Percentiles rank a stretch among this genome's conserved stretches.
Conservation (phyloP, 2,888 invertebrate genomes). For the Acleris laterana region DNA sequence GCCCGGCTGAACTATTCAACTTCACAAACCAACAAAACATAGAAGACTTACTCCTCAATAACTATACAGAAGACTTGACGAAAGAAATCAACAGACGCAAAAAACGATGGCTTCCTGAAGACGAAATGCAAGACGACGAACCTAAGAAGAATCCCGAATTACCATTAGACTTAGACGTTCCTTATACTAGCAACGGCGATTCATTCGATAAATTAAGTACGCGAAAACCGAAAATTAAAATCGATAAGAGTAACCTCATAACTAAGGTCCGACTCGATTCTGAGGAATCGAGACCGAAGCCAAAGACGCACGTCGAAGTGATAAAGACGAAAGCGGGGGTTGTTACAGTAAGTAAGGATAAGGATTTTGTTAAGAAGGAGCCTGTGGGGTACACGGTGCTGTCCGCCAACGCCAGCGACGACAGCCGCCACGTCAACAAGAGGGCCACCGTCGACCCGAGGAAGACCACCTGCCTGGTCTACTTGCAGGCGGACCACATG, state of each 20-base stretch:
- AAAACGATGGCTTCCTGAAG: conserved; percentile 89
- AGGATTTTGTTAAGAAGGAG: conserved; percentile 86
- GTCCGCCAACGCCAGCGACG: conserved; percentile 78
- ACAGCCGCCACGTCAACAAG: conserved; percentile 86
- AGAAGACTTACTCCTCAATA: conserved; percentile 58
- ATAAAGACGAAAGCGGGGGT: conserved; percentile 87
- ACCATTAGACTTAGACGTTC: conserved; percentile 87
- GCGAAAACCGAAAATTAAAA: conserved; percentile 80
- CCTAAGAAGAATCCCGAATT: conserved; percentile 86
- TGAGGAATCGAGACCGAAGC: conserved; percentile 85
- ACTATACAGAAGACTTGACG: conserved; percentile 67
- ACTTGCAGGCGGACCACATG: conserved; percentile 97
- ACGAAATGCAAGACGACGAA: conserved; percentile 84
- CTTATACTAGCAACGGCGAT: conserved; percentile 86
- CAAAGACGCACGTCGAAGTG: conserved; percentile 87
- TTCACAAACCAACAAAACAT: conserved; percentile 62
- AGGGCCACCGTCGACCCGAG: conserved; percentile 91
- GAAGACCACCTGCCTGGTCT: conserved; percentile 97
- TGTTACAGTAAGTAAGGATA: conserved; percentile 86
- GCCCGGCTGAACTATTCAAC: conserved; percentile 70
- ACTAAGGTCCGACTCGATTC: conserved; percentile 81
- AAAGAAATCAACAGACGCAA: conserved; percentile 72
- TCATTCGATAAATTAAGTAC: conserved; percentile 78
- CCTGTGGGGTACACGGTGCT: conserved; percentile 78
- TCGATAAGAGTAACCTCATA: conserved; percentile 81